A percentile compares a stretch with the other conserved stretches of the same genome.
Conservation (phyloP, 2,888 invertebrate species). For the Zhuqinia jingwanae region DNA sequence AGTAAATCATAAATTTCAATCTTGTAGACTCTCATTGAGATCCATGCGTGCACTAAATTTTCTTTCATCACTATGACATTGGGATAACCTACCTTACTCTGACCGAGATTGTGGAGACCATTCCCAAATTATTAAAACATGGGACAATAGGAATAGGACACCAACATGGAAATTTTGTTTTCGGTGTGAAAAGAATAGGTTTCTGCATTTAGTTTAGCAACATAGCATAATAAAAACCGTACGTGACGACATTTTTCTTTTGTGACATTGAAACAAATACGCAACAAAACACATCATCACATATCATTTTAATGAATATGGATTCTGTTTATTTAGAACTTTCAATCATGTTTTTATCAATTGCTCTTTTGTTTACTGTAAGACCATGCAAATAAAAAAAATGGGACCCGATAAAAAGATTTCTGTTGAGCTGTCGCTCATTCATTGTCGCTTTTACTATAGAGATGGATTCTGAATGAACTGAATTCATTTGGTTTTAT, state of each 20-base stretch:
- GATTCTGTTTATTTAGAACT: not conserved
- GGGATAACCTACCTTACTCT: too few relatives aligned
- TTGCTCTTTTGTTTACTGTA: not conserved
- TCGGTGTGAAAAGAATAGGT: not conserved
- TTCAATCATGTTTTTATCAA: not conserved
- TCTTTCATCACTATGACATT: too few relatives aligned
- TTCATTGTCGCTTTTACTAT: too few relatives aligned
- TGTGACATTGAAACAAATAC: constrained; percentile 25
- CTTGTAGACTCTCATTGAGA: too few relatives aligned
- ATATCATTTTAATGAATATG: not conserved
- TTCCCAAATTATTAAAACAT: too few relatives aligned
- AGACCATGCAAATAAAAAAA: not conserved
- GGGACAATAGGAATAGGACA: too few relatives aligned
- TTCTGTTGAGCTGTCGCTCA: not conserved
- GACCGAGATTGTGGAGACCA: too few relatives aligned
- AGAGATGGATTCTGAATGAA: not conserved
- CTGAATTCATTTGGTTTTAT: constrained; percentile 20
- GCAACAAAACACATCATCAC: not conserved
- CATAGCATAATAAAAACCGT: not conserved
- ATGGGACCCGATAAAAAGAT: not conserved
- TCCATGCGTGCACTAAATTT: too few relatives aligned
- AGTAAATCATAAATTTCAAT: too few relatives aligned
- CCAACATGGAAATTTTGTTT: constrained; percentile 1
- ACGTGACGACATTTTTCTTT: constrained; percentile 28
- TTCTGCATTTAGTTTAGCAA: not conserved